A percentile compares a stretch with the other conserved stretches of the same genome.
Conservation (phyloP, 2,888 invertebrate species). For the Sesia bembeciformis region DNA sequence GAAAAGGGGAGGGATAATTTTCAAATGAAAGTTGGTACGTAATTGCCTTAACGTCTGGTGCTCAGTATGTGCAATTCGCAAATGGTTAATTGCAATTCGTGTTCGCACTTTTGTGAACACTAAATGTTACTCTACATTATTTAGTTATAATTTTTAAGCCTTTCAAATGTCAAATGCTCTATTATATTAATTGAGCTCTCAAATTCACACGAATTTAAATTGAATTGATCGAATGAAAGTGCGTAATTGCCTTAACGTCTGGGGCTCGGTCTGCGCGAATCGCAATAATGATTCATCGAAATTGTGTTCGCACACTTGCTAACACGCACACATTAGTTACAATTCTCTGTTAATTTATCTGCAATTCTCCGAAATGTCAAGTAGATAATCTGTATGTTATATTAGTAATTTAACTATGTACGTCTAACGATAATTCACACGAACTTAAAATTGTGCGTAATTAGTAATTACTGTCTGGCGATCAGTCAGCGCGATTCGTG, state of each 20-base stretch:
- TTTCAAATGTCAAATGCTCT: no score
- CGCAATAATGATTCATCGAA: conserved; percentile 36
- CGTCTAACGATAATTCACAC: no score
- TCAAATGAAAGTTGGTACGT: conserved; percentile 30
- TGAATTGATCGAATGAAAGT: conserved; percentile 27
- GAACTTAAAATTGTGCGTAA: no score
- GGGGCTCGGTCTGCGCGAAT: conserved; percentile 20
- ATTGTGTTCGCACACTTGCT: conserved; percentile 19
- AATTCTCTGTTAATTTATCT: not conserved
- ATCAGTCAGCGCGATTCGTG: no score
- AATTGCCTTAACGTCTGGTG: conserved; percentile 29
- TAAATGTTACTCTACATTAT: no score
- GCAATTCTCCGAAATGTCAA: not conserved
- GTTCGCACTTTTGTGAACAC: not conserved
- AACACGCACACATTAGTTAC: not conserved
- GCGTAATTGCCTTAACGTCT: conserved; percentile 30
- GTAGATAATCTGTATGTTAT: not conserved
- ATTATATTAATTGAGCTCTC: no score
- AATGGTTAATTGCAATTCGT: conserved; percentile 41
- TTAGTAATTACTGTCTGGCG: no score
- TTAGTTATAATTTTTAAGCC: no score
- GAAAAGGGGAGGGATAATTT: no score
- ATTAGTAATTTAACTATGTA: not conserved
- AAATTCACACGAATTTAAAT: conserved; percentile 21
- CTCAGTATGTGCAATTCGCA: conserved; percentile 20